Base-by-base conservation (phyloP, 1,140 invertebrate species). In the Drosophila willistoni region DNA sequence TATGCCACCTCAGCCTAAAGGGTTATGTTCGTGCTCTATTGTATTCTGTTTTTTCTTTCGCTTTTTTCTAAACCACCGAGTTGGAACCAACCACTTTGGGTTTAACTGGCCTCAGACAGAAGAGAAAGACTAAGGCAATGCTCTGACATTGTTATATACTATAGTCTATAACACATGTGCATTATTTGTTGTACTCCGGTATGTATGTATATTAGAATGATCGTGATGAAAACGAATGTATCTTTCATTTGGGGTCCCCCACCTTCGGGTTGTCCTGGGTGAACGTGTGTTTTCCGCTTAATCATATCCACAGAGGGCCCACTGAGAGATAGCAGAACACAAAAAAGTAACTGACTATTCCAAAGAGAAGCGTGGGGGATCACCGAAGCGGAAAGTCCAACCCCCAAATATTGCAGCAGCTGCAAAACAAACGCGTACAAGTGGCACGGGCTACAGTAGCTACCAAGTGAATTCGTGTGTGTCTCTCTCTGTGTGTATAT, bases 341-440 rank as follows among this genome's bases (percentile, higher is more conserved):
- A 29, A 73, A 17, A 55, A 14, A 71, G 51, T 42, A 47, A 57
- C 59, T 62, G 72, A 81, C 81, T 81, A 71, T 79, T 81, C 55
- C 51, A 14, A 10, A 70, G 51, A 66, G 64, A 65, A 67, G 25
- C 60, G 57, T 70, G 73, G 60, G 76, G 73, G 61, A 73, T 67
- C 73, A 77, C 39, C 81, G 81, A 77, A 85, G 77, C 79, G 79
- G 60, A 82, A 82, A 82, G 70, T 85, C 74, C 81, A 81, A 66
- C 81, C 81, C 81, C 71, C 81, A 70, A 69, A 66, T 64, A 55
- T 41, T 9, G 51, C 36, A 64, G 65, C 81, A 85, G 81, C 77
- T 85, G 81, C 81, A 68, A 56, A 73, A 51, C 54, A 61, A 56
- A 63, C 63, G 60, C 42, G 66, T 51, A 59, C 51, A 51, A 85